Base-by-base conservation (phyloP, 2,797 vertebrate species). In the Zenarchopterus dispar region DNA sequence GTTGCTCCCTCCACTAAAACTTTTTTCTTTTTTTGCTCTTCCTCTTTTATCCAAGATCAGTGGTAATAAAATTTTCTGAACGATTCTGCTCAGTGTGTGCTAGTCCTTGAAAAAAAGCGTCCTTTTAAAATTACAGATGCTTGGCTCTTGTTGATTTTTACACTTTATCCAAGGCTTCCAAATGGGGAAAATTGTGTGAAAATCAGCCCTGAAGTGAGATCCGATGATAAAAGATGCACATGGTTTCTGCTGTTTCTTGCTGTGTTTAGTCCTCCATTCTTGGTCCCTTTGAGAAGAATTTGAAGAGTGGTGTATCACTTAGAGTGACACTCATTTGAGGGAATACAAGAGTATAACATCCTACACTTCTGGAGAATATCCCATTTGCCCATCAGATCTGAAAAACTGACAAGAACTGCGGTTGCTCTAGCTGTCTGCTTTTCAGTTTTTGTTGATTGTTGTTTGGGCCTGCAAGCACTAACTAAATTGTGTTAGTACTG, bases 1-100 rank as follows among this genome's bases (percentile, higher is more conserved):
- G 71, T 89, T 88, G 82, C 77, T 89, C 69, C 72, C 82, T 84
- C 61, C 62, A 81, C 85, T 85, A 85, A 87, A 87, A 58, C 62
- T 68, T 74, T 82, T 80, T 48, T 65, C 55, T 63, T 63, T 74
- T 50, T 49, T 47, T 18, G 43, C 18, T 42, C 44, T 54, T 57
- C 62, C 33, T 67, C 58, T 64, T 83, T 13, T 70, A 64, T 78
- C 28, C 43, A 75, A 70, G 70, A 81, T 78, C 82, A 84, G 67
- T 72, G 77, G 70, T 62, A 69, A 78, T 79, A 80, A 87, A 89
- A 87, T 87, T 82, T 87, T 80, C 62, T 67, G 60, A 83, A 84
- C 88, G 70, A 83, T 80, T 84, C 64, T 77, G 48, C 70, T 85
- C 44, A 62, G 53, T 77, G 44, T 77, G 63, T 73, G 73, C 62